These are phyloP conservation scores for Serripes groenlandicus DNA, from an alignment of 2,888 invertebrate genomes.

Conservation along the genomic window DNA sequence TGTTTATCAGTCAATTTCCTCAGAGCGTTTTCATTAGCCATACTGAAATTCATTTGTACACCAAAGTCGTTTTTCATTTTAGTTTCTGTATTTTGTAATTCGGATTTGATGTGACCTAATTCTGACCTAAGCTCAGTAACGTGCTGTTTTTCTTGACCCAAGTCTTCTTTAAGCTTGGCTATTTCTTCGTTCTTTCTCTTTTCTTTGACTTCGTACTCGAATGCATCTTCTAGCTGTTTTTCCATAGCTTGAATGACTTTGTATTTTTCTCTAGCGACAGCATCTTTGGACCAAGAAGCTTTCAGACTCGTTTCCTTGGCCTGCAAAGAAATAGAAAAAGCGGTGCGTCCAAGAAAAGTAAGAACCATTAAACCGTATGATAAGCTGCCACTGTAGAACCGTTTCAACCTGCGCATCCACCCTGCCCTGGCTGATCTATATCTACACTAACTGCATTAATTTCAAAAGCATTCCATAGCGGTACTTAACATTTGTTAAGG, in stretches of 20 bases:
- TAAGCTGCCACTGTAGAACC: too few species aligned
- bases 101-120: conserved; percentile 61
- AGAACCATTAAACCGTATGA: too few species aligned
- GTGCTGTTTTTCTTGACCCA: conserved; percentile 65
- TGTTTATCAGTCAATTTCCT: conserved; percentile 67
- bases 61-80: conserved; percentile 73
- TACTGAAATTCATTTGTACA: conserved; percentile 77
- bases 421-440: too few species aligned
- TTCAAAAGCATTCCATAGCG: too few species aligned
- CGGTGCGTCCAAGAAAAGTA: too few species aligned
- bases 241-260: conserved; percentile 80
- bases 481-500: too few species aligned
- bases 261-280: conserved; percentile 74
- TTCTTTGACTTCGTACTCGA: conserved; percentile 72
- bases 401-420: too few species aligned
- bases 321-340: conserved; percentile 41
- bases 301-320: conserved; percentile 66
- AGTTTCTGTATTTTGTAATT: conserved; percentile 66
- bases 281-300: conserved; percentile 69
- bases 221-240: conserved; percentile 75
- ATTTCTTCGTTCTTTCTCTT: conserved; percentile 69
- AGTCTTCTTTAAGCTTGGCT: conserved; percentile 62
- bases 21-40: conserved; percentile 78
- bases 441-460: too few species aligned
- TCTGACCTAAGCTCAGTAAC: conserved; percentile 67